Base-by-base conservation (phyloP, 2,888 invertebrate genomes). In the Drosophila kanekoi region DNA sequence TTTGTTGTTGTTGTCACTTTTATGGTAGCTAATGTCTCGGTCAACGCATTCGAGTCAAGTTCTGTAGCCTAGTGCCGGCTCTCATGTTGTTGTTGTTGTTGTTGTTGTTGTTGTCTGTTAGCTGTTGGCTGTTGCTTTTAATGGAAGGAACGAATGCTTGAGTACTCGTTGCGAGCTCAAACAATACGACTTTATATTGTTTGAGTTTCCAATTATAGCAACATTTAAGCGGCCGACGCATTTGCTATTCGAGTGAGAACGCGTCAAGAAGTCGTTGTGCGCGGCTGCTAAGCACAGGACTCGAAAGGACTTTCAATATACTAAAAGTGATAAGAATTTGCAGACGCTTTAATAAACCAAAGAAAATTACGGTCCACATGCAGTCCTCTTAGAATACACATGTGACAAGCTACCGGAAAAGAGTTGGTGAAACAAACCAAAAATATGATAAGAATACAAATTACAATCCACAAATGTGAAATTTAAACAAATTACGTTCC, bases 11-110 rank as follows among this genome's bases (percentile, higher is more conserved):
- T 56, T 78, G 66, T 64, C 66, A 59, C 67, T 61, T 71, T 69
- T 54, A 65, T 75, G 57, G 70, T 77, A 68, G 72, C 70, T 85
- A 80, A 86, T 83, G 88, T 89, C 89, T 87, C 80, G 87, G 87
- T 87, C 87, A 89, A 77, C 79, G 87, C 72, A 78, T 77, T 82
- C 79, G 73, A 89, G 79, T 89, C 82, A 81, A 89, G 84, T 87
- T 87, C 87, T 89, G 74, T 72, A 70, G 72, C 60, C 54, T 41
- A 52, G 37, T 67, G 63, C 41, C 61, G 28, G 53, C 54, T 44
- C 33, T 54, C 58, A 52, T 40, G 37, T 28, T 47, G 32, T 54
- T 40, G 37, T 28, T 47, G 32, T 61, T 56, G n/a, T 67, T 40
- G 35, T 54, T 14, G 44, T 49, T 45, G 32, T 58, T 54, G 16